Base-by-base conservation (phyloP, 2,797 vertebrate genomes). In the Sphenopsis melanotis region DNA sequence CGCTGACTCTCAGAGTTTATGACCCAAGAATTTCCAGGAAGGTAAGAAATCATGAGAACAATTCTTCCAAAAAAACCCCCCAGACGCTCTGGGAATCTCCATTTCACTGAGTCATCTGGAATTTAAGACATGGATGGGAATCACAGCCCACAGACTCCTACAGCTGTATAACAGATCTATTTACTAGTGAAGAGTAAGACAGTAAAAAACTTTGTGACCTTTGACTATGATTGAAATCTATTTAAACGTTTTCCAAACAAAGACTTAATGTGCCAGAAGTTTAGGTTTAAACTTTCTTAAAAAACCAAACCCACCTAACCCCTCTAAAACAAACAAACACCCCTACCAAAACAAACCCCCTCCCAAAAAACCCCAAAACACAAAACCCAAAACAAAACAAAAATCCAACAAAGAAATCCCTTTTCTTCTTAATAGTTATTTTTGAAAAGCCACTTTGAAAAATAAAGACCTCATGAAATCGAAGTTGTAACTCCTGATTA, bases 241-340 rank as follows among this genome's bases (percentile, higher is more conserved):
- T 83, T 61, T 77, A 46, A 90, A n/a, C 0, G 0, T 90, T 92
- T 86, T 78, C 13, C 26, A 78, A 60, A 81, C 30, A 1, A 66
- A 75, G 10, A 12, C 3, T 70, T 60, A 4, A 53, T 53, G 59
- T 29, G 59, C 37, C 34, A 49, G 41, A 56, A 6, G 5, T 32
- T 75, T 60, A 26, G 5, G 5, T 26, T 78, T 78, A 89, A 83
- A 30, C 4, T 71, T 39, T 39, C 14, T 29, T 63, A 4, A 50
- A 70, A 76, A 44, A 3, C 2, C 10, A 71, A 27, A 19, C 5
- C 3, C 29, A 39, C 3, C 2, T 3, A 56, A 63, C 2, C 2
- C 11, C 30, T 60, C 34, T n/a, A 77, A 37, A 63, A 32, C 7
- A 37, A 63, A 32, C 7, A 56, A 30, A 41, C 11, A 37, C 24